Conservation (phyloP, 2,113 vertebrate species). For the Austrofundulus limnaeus region DNA sequence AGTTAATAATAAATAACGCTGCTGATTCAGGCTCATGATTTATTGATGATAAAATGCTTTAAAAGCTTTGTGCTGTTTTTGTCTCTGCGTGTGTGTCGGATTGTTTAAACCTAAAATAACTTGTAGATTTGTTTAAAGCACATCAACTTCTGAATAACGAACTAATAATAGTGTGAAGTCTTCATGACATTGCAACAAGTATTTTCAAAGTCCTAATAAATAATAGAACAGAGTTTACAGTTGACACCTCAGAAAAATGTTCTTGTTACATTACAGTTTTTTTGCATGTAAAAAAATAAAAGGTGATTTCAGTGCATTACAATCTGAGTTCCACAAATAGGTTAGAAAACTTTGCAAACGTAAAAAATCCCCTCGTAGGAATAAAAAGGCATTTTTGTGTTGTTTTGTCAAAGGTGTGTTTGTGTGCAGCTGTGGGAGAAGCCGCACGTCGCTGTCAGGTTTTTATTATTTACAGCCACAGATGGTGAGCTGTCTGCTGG, state of each 20-base stretch:
- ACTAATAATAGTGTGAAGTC: too few species aligned
- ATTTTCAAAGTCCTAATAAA: too few species aligned
- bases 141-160: too few species aligned
- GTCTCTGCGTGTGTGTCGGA: not conserved
- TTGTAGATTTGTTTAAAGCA: not conserved
- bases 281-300: not conserved
- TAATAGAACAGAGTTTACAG: too few species aligned
- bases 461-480: constrained; percentile 59
- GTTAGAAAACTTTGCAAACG: constrained; percentile 3
- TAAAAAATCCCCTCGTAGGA: too few species aligned
- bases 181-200: too few species aligned
- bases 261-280: too few species aligned
- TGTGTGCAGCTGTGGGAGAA: constrained; percentile 27
- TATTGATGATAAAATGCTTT: constrained; percentile 37
- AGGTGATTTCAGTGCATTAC: too few species aligned
- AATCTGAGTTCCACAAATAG: not conserved
- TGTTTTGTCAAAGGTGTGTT: constrained; percentile 5
- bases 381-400: constrained; percentile 25
- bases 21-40: constrained; percentile 22
- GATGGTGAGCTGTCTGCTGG: constrained; percentile 29
- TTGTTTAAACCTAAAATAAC: constrained; percentile 2
- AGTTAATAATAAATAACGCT: constrained; percentile 36
- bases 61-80: constrained; percentile 5
- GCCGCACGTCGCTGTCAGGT: constrained; percentile 6
- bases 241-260: too few species aligned